Evolutionary conservation across 2,113 vertebrate genomes (phyloP).

Genomic region (Hymenochirus boettgeri): DNA sequence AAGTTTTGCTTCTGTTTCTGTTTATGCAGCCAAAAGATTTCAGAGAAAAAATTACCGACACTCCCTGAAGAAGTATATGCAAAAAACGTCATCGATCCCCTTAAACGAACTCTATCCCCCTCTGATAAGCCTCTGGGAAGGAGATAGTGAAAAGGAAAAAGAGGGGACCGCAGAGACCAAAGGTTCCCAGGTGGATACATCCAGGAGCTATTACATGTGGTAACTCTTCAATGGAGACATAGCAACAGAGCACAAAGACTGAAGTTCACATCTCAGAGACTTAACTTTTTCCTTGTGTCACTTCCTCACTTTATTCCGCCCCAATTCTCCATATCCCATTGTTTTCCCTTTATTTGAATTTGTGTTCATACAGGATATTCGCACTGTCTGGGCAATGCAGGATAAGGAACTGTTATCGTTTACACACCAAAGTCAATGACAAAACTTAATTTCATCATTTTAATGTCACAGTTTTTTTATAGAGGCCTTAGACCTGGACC

Average conservation of each 20-base stretch:
- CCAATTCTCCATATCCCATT: not conserved
- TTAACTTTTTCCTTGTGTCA: not conserved
- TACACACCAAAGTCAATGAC: no score
- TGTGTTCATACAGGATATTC: not conserved
- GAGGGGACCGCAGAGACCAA: slow-evolving; percentile 83
- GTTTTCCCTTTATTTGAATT: slow-evolving; percentile 1
- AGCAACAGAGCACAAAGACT: slow-evolving; percentile 76
- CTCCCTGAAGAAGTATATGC: slow-evolving; percentile 97
- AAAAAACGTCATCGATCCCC: slow-evolving; percentile 96
- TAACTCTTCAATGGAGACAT: slow-evolving; percentile 63
- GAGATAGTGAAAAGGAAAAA: slow-evolving; percentile 92
- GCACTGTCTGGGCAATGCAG: slow-evolving; percentile 11
- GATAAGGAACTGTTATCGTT: not conserved
- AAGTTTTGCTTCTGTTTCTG: slow-evolving; percentile 77
- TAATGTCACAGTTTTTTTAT: no score
- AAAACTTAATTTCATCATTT: no score
- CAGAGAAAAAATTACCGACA: slow-evolving; percentile 97
- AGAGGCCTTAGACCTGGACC: no score
- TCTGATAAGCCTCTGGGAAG: slow-evolving; percentile 97
- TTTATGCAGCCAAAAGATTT: slow-evolving; percentile 84
- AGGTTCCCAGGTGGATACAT: slow-evolving; percentile 91
- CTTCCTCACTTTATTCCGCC: not conserved
- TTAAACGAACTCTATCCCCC: slow-evolving; percentile 95
- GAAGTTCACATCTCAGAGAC: not conserved
- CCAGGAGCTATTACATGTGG: slow-evolving; percentile 99